Percentiles rank a stretch among this genome's conserved stretches.
These are phyloP conservation scores for Xanthorhoe spadicearia DNA, from an alignment of 2,888 invertebrate species.

Conservation along the genomic window DNA sequence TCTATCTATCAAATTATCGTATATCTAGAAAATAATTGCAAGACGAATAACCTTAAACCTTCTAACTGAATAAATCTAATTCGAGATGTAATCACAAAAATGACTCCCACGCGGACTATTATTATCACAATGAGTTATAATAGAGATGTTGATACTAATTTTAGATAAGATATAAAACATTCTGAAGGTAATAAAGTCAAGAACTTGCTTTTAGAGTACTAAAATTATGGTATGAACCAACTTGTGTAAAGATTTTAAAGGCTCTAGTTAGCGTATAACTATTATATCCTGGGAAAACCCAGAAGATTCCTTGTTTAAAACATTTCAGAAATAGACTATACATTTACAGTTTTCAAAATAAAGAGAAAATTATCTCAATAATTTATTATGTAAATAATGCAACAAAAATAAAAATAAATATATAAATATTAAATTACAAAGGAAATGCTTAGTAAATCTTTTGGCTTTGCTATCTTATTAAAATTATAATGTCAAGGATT, in stretches of 20 bases:
- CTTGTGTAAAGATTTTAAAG: neutral
- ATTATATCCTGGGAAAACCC: too few relatives aligned
- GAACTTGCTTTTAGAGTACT: neutral
- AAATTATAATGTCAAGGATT: too few relatives aligned
- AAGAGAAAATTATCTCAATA: too few relatives aligned
- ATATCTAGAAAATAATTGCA: neutral
- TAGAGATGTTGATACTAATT: constrained; percentile 28
- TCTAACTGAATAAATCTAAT: neutral
- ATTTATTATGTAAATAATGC: too few relatives aligned
- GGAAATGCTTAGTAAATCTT: too few relatives aligned
- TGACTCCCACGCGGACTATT: constrained; percentile 24
- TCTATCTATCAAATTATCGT: too few relatives aligned
- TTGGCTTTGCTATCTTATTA: too few relatives aligned
- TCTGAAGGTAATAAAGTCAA: neutral
- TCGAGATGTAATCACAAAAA: constrained; percentile 17
- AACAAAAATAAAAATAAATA: too few relatives aligned
- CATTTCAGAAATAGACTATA: too few relatives aligned
- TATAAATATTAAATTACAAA: too few relatives aligned
- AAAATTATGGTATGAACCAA: neutral
- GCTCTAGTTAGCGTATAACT: neutral
- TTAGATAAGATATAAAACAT: constrained; percentile 25
- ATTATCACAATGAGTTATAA: constrained; percentile 26
- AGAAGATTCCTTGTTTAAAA: too few relatives aligned
- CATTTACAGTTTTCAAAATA: too few relatives aligned
- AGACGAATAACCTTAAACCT: constrained; percentile 1